phyloP scores from a whole-genome alignment of 2,113 vertebrate species.

The Rhinogobius similis region DNA sequence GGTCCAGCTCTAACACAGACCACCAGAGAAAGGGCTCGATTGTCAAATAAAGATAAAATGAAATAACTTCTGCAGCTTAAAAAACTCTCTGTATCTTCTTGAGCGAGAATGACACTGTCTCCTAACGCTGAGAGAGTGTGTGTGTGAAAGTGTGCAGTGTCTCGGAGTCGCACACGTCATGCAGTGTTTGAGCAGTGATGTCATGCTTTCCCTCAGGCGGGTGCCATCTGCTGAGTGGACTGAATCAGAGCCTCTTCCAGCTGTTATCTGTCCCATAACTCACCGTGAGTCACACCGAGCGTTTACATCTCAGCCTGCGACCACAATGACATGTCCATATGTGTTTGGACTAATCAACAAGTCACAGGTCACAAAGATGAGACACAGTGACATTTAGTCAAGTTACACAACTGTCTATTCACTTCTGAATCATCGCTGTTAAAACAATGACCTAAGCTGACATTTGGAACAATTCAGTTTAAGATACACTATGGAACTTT shows the following conservation, averaged over 20 bases:
- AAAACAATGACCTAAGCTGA: background rate
- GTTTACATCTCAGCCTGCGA: background rate
- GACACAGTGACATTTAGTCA: background rate
- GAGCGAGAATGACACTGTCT: background rate
- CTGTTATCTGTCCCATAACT: slow-evolving; percentile 41
- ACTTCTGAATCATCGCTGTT: background rate
- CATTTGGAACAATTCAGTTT: background rate
- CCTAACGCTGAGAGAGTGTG: slow-evolving; percentile 8
- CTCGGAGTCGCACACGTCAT: background rate
- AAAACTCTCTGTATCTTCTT: too few species aligned
- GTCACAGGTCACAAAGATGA: background rate
- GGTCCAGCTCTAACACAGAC: too few species aligned
- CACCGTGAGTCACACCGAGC: slow-evolving; percentile 25
- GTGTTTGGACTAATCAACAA: background rate
- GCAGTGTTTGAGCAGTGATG: slow-evolving; percentile 20
- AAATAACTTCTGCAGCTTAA: background rate
- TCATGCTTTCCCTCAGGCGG: slow-evolving; percentile 28
- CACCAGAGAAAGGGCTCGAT: too few species aligned
- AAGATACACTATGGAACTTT: background rate
- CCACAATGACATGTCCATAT: slow-evolving; percentile 1
- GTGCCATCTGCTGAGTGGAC: slow-evolving; percentile 37
- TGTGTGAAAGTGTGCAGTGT: background rate
- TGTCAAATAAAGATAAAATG: background rate
- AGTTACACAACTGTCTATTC: background rate
- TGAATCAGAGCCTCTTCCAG: slow-evolving; percentile 44